Conservation (phyloP, 2,888 invertebrate genomes). For the Xylocampa areola region DNA sequence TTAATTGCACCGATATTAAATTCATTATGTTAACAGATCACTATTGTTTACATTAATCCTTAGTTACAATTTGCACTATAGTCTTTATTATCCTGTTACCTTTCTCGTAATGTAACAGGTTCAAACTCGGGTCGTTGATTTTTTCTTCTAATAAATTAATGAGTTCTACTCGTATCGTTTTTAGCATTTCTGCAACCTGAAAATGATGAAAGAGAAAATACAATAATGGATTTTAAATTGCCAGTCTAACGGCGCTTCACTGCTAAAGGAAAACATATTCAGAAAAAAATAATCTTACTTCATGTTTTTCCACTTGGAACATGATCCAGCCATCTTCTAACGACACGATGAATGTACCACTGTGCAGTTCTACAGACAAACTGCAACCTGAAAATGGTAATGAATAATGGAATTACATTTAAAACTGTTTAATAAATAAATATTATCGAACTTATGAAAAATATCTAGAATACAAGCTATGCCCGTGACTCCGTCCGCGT, state of each 20-base stretch:
- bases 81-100: constrained; percentile 94
- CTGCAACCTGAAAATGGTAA: constrained; percentile 92
- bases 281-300: constrained; percentile 81
- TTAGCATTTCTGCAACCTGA: constrained; percentile 95
- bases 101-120: constrained; percentile 93
- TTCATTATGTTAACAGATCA: constrained; percentile 4
- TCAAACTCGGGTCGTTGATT: constrained; percentile 94
- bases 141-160: constrained; percentile 94
- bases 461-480: too few relatives aligned
- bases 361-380: constrained; percentile 92
- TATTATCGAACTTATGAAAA: too few relatives aligned
- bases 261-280: too few relatives aligned
- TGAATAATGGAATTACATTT: too few relatives aligned
- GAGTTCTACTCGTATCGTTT: constrained; percentile 93
- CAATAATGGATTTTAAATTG: background rate
- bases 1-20: constrained; percentile 38
- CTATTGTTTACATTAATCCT: constrained; percentile 74
- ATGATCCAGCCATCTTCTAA: constrained; percentile 95
- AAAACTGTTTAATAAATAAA: too few relatives aligned
- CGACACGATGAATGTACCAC: constrained; percentile 93
- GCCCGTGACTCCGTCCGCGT: too few relatives aligned
- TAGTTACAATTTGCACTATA: constrained; percentile 92
- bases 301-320: constrained; percentile 93
- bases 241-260: too few relatives aligned
- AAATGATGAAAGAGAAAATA: constrained; percentile 49